Base-by-base conservation (phyloP, 2,888 invertebrate species). In the Drosophila subquinaria region DNA sequence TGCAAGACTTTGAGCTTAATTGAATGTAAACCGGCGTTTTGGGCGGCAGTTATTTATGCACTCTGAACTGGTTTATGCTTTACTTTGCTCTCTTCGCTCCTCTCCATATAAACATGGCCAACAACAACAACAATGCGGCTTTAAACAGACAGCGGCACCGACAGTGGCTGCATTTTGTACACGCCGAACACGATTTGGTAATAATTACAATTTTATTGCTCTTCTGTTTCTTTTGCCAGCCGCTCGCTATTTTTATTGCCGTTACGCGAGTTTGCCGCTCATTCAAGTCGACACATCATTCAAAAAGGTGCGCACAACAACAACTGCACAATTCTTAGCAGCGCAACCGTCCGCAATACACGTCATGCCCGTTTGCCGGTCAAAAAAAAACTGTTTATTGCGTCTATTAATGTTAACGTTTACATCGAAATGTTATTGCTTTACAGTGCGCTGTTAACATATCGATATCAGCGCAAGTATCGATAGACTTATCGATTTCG, bases 201-300 rank as follows among this genome's bases (percentile, higher is more conserved):
- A 79, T 79, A 70, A 74, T 74, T 69, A 74, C 75, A 62, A 59
- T 77, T 86, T 81, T 82, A 83, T 81, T 71, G 68, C 79, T 63
- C 59, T 67, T 59, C 45, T 81, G 68, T 76, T 59, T 70, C 56
- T 42, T 36, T 36, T 40, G 36, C 36, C 36, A 17, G 17, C 15
- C 35, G n/a, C n/a, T 17, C 62, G 61, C 61, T 62, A 62, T 55
- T 67, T 82, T 82, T 70, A 82, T 82, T 70, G 76, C 85, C 79
- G 76, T 79, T 88, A 88, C 86, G 86, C 85, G 89, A 79, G 89
- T 85, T 82, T 69, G 66, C 70, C 61, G 76, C 73, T 79, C 82
- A 84, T 87, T 77, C 86, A 76, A 73, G 69, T 59, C 74, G 61
- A 38, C 55, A 63, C 35, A 65, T 64, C 81, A 77, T 83, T 85